Conservation (phyloP, 2,888 invertebrate species). For the Orthosia cruda region DNA sequence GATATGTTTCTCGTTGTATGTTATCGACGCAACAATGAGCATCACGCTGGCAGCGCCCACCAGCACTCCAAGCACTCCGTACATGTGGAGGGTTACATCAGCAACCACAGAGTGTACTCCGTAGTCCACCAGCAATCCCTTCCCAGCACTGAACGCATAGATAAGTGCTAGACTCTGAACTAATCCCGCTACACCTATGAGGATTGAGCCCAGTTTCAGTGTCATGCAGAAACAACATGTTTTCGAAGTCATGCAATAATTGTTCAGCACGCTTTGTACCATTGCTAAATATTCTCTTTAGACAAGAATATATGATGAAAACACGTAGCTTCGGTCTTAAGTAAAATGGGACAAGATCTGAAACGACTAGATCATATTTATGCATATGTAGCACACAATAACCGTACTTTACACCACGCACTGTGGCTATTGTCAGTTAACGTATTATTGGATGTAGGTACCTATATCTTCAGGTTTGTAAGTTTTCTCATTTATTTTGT, state of each 20-base stretch:
- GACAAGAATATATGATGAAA: background rate
- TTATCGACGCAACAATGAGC: constrained; percentile 74
- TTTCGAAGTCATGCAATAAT: constrained; percentile 70
- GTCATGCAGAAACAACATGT: constrained; percentile 75
- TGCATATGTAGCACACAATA: background rate
- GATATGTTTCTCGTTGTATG: constrained; percentile 77
- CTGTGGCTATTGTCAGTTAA: background rate
- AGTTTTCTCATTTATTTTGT: background rate
- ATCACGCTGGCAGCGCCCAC: constrained; percentile 72
- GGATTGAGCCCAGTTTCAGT: constrained; percentile 76
- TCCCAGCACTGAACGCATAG: constrained; percentile 64
- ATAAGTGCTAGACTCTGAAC: constrained; percentile 72
- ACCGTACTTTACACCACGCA: background rate
- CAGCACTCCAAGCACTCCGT: constrained; percentile 75
- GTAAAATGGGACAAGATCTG: background rate
- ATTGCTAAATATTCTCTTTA: constrained; percentile 20
- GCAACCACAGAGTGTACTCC: constrained; percentile 59
- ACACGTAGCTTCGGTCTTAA: background rate
- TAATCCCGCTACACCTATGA: constrained; percentile 75
- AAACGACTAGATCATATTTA: background rate
- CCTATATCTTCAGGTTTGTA: too few species aligned
- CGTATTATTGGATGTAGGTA: background rate
- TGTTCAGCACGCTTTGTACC: constrained; percentile 65
- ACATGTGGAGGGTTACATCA: constrained; percentile 70
- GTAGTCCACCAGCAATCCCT: constrained; percentile 56